Evolutionary conservation across 1,140 invertebrate species (phyloP).

Genomic region (Lepidurus apus): DNA sequence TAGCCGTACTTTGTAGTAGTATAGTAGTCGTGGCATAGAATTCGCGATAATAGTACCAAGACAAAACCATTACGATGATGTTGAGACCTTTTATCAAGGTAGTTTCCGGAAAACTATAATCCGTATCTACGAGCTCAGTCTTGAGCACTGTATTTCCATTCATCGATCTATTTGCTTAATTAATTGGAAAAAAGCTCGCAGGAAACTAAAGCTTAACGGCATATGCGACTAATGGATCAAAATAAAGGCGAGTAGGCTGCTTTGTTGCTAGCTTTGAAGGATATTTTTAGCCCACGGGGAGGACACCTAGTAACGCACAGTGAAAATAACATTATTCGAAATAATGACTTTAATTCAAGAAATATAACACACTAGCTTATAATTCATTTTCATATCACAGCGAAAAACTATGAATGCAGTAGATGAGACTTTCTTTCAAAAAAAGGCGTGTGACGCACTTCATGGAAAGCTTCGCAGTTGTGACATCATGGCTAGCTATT

Average conservation of each 20-base stretch:
- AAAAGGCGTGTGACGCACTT: background rate
- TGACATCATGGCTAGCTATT: background rate
- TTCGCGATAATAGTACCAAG: background rate
- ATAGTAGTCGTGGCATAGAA: background rate
- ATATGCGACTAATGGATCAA: no score
- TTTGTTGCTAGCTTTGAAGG: background rate
- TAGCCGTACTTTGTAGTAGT: background rate
- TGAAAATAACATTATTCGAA: background rate
- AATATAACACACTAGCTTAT: no score
- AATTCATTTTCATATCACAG: no score
- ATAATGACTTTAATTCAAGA: background rate
- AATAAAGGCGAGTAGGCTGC: no score
- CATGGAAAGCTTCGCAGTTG: background rate
- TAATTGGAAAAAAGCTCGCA: no score
- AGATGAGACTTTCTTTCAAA: background rate
- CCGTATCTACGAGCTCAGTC: background rate
- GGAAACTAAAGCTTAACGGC: no score
- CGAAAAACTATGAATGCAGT: no score
- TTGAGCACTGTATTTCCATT: background rate
- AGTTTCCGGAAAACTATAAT: background rate
- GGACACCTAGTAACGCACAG: background rate
- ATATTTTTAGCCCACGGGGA: background rate
- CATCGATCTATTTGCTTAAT: background rate
- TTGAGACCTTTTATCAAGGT: background rate
- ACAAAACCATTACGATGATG: slow-evolving; percentile 5